Evolutionary conservation across 2,888 invertebrate species (phyloP).

Genomic region (Troides aeacus): DNA sequence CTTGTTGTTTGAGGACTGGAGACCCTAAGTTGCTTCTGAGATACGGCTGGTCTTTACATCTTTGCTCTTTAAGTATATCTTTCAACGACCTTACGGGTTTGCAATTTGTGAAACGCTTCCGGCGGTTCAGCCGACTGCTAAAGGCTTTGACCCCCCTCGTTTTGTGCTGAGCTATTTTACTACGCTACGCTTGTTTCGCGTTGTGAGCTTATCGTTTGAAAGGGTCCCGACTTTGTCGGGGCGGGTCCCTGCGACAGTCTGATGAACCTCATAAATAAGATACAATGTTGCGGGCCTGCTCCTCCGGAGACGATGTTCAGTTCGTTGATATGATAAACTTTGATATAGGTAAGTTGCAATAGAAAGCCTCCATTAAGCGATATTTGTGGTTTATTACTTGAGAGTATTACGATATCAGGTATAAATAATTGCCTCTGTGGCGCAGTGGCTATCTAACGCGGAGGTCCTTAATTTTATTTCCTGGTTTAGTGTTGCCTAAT

Average conservation of each 20-base stretch:
- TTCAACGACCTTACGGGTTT: slow-evolving; percentile 7
- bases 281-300: slow-evolving; percentile 3
- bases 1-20: no score
- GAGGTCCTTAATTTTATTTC: no score
- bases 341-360: neutral
- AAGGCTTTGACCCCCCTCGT: slow-evolving; percentile 22
- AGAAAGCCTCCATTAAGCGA: neutral
- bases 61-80: no score
- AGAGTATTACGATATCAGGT: no score
- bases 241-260: neutral
- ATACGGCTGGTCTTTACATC: no score
- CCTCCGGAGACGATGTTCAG: slow-evolving; percentile 13
- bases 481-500: no score
- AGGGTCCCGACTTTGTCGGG: slow-evolving; percentile 11
- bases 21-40: no score
- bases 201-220: slow-evolving; percentile 16
- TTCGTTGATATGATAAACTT: neutral
- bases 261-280: slow-evolving; percentile 17
- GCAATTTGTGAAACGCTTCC: slow-evolving; percentile 14
- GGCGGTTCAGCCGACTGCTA: slow-evolving; percentile 15
- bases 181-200: slow-evolving; percentile 3
- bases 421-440: no score
- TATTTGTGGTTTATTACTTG: no score
- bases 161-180: slow-evolving; percentile 25
- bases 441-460: no score